Percentiles rank a stretch among this genome's conserved stretches.
phyloP scores from a whole-genome alignment of 2,888 invertebrate genomes.

The Papilio elwesi region DNA sequence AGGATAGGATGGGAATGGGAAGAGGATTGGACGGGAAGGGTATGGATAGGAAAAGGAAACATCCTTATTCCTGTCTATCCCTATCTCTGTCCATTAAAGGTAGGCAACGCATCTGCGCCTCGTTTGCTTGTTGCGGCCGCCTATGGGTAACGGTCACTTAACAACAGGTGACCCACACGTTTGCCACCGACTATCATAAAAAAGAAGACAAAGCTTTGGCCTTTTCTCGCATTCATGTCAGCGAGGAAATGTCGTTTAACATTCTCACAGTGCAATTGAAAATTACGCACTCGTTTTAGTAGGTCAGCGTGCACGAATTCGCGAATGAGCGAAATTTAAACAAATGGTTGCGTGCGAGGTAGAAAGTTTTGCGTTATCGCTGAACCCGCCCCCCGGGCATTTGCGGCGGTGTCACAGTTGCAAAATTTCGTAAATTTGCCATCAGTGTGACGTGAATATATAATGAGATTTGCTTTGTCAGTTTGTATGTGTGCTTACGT shows the following conservation, averaged over 20 bases:
- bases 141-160: too few species aligned
- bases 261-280: slow-evolving; percentile 28
- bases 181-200: too few species aligned
- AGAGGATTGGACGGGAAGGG: too few species aligned
- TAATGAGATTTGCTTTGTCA: slow-evolving; percentile 19
- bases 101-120: too few species aligned
- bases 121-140: too few species aligned
- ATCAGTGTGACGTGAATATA: slow-evolving; percentile 20
- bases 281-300: slow-evolving; percentile 33
- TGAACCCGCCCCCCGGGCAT: slow-evolving; percentile 60
- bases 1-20: too few species aligned
- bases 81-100: too few species aligned
- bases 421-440: slow-evolving; percentile 54
- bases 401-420: slow-evolving; percentile 63
- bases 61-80: too few species aligned
- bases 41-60: too few species aligned
- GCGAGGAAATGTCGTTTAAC: slow-evolving; percentile 18
- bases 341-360: slow-evolving; percentile 65
- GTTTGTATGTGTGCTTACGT: not conserved
- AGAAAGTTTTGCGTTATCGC: slow-evolving; percentile 60
- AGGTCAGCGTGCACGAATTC: slow-evolving; percentile 48
- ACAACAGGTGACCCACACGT: too few species aligned
- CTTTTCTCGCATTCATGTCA: slow-evolving; percentile 10
- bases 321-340: slow-evolving; percentile 65
- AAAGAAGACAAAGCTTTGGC: not conserved